A percentile compares a stretch with the other conserved stretches of the same genome.
phyloP scores from a whole-genome alignment of 92 coral and sea anemone species.

The Palythoa heliodiscus region DNA sequence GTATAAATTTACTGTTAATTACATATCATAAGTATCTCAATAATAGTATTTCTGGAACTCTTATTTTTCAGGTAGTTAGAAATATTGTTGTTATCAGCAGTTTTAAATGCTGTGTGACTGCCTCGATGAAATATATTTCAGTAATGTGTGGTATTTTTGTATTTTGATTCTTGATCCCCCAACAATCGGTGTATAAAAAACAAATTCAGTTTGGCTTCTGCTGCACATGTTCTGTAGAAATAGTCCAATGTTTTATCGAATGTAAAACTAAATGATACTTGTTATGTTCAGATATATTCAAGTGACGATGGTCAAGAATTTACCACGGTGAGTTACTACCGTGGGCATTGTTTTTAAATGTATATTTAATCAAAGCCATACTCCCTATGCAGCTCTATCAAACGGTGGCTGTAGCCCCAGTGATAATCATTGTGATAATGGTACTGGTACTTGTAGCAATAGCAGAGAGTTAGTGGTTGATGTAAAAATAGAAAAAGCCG shows the following conservation, averaged over 20 bases:
- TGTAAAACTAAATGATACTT: not conserved
- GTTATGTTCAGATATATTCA: not conserved
- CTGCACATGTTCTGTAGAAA: not conserved
- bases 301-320: slow-evolving; percentile 21
- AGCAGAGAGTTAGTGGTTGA: not conserved
- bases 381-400: not conserved
- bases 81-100: not conserved
- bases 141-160: too few species aligned
- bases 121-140: too few species aligned
- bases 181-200: too few species aligned
- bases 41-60: too few species aligned
- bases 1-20: not conserved
- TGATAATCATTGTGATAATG: not conserved
- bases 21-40: not conserved
- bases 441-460: not conserved
- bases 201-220: not conserved
- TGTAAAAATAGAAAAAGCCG: not conserved
- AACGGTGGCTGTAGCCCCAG: too few species aligned
- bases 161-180: too few species aligned
- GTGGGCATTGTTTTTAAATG: not conserved
- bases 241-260: not conserved
- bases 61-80: too few species aligned
- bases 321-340: slow-evolving; percentile 4
- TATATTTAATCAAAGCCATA: not conserved
- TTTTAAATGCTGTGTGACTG: too few species aligned